Conservation (phyloP, 2,888 invertebrate genomes). For the Dasypolia templi region DNA sequence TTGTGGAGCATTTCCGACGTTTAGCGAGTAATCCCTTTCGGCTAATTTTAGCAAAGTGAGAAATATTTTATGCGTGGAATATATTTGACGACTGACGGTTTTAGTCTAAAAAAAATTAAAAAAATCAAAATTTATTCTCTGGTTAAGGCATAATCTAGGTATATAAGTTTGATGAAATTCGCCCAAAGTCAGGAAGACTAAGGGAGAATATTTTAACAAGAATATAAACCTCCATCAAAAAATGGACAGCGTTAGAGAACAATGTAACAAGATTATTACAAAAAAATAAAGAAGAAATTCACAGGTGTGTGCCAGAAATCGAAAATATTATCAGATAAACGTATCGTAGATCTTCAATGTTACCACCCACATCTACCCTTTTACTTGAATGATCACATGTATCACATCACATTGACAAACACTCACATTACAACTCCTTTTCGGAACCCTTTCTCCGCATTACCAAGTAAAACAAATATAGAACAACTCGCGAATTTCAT, state of each 20-base stretch:
- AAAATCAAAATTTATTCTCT: too few relatives aligned
- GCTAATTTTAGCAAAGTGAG: too few relatives aligned
- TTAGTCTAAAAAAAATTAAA: too few relatives aligned
- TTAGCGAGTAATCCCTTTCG: too few relatives aligned
- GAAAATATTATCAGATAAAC: background rate
- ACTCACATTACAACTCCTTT: constrained; percentile 9
- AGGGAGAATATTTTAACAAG: background rate
- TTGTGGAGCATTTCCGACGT: too few relatives aligned
- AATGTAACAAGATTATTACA: background rate
- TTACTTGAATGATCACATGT: constrained; percentile 27
- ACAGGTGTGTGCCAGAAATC: background rate
- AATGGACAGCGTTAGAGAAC: background rate
- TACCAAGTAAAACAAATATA: constrained; percentile 36
- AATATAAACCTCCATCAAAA: background rate
- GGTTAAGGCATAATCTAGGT: too few relatives aligned
- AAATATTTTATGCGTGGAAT: too few relatives aligned
- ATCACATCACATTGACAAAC: constrained; percentile 17
- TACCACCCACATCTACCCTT: constrained; percentile 18
- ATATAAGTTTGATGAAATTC: too few relatives aligned
- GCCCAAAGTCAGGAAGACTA: too few relatives aligned
- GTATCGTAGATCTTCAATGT: background rate
- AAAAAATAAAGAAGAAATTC: background rate
- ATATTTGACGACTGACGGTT: too few relatives aligned
- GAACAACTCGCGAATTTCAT: constrained; percentile 22
- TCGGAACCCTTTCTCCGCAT: constrained; percentile 42